phyloP scores from a whole-genome alignment of 2,888 invertebrate genomes.

The Pollenia griseotomentosa region DNA sequence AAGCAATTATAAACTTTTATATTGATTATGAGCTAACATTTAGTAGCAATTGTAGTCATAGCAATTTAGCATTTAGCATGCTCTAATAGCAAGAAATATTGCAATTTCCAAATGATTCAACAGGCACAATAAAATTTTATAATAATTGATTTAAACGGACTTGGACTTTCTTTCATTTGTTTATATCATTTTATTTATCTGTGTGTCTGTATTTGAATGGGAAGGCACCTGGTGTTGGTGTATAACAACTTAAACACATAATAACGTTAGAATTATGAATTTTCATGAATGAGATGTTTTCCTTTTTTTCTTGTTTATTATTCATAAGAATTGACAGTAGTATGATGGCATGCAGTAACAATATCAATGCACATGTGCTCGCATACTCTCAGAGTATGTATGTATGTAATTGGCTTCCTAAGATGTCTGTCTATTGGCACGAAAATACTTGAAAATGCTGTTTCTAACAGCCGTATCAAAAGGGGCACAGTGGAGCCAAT shows the following conservation, averaged over 20 bases:
- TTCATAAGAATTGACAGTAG: conserved; percentile 24
- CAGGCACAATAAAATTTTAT: conserved; percentile 25
- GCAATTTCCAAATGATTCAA: conserved; percentile 49
- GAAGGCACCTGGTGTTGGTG: background rate
- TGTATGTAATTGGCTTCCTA: background rate
- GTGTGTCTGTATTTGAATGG: conserved; percentile 16
- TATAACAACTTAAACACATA: conserved; percentile 3
- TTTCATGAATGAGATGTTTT: conserved; percentile 48
- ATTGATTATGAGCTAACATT: too few species aligned
- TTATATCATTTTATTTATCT: conserved; percentile 12
- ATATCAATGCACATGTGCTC: conserved; percentile 3
- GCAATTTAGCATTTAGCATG: too few species aligned
- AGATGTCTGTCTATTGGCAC: background rate
- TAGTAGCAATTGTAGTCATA: too few species aligned
- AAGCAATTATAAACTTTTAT: background rate
- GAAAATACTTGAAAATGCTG: too few species aligned
- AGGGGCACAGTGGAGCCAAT: too few species aligned
- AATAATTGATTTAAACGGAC: conserved; percentile 7
- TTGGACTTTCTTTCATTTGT: background rate
- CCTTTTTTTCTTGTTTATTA: background rate
- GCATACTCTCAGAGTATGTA: too few species aligned
- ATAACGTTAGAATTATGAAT: conserved; percentile 33
- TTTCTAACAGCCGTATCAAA: too few species aligned
- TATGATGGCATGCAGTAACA: conserved; percentile 17
- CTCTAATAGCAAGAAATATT: background rate